Conservation (phyloP, 2,797 vertebrate species). For the Toxotes lorentzi region DNA sequence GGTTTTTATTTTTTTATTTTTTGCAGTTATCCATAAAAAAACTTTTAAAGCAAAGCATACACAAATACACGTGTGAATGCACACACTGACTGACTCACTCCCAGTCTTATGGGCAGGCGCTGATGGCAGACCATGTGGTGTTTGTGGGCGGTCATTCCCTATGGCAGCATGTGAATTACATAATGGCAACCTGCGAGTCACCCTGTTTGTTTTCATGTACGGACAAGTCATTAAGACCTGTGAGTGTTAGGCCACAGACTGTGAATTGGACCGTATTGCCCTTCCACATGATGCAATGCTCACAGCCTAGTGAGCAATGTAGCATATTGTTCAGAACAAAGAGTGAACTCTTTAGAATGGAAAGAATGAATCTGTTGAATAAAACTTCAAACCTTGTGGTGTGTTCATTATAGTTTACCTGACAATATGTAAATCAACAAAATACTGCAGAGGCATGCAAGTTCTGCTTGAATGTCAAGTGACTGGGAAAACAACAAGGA, state of each 20-base stretch:
- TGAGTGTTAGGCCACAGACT: conserved; percentile 32
- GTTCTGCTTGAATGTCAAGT: background rate
- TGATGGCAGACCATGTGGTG: conserved; percentile 49
- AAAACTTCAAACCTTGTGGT: conserved; percentile 13
- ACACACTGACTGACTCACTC: conserved; percentile 47
- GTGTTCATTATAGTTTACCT: conserved; percentile 18
- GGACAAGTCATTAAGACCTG: conserved; percentile 59
- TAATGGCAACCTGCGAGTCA: conserved; percentile 70
- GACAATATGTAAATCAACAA: conserved; percentile 21
- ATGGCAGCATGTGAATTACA: conserved; percentile 66
- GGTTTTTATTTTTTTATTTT: background rate
- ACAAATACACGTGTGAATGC: conserved; percentile 7
- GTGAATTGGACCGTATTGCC: conserved; percentile 47
- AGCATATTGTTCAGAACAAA: conserved; percentile 26
- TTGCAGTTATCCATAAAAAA: conserved; percentile 13
- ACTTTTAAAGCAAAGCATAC: conserved; percentile 17
- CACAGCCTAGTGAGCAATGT: conserved; percentile 49
- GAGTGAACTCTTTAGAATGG: conserved; percentile 18
- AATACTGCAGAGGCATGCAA: background rate
- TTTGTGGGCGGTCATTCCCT: conserved; percentile 64
- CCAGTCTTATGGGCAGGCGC: conserved; percentile 8
- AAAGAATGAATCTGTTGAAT: conserved; percentile 18
- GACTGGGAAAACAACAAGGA: background rate
- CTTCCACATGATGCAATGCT: conserved; percentile 52
- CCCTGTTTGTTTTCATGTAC: conserved; percentile 71